Base-by-base conservation (phyloP, 2,888 invertebrate genomes). In the Ecliptopera silaceata region DNA sequence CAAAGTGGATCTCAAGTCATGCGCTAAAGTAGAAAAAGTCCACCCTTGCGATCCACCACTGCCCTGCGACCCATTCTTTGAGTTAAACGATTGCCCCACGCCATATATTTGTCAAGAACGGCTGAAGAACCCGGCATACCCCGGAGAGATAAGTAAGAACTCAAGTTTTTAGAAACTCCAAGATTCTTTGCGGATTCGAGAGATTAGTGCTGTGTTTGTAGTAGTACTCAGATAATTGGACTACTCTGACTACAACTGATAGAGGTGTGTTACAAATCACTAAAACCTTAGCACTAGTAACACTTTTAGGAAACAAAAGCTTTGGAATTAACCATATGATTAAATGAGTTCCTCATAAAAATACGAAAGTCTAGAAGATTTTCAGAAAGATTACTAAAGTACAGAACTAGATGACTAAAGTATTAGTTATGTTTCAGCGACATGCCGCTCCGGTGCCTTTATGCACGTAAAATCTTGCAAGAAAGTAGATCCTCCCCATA, bases 1-100 rank as follows among this genome's bases (percentile, higher is more conserved):
- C n/a, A 56, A 50, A 45, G 62, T 73, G 0, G 74, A 74, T 36
- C 64, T 74, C 0, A 75, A 64, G 8, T 54, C 51, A 10, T 76
- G 77, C 52, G 20, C 6, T 0, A 64, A 61, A 29, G 12, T 44
- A 0, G 66, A 66, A 0, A 64, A 66, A 0, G 66, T 61, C 0
- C 78, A 77, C n/a, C 73, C 71, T 0, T 77, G 77, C 29, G 77
- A 80, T 17, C 56, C 65, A 1, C 56, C 45, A 0, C 17, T 34
- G 1, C 41, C 69, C 0, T 77, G 77, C 17, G 77, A 78, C 22
- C 60, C 70, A 0, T 48, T 49, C 0, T 36, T 36, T 0, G 47
- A 64, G 0, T 57, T 62, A 0, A 63, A 59, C 2, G 56, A 65
- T 0, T 73, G 73, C 22, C 44, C 62, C 0, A 13, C 46, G 0